Evolutionary conservation across 2,888 invertebrate genomes (phyloP).

Genomic region (Nephrotoma guestfalica): DNA sequence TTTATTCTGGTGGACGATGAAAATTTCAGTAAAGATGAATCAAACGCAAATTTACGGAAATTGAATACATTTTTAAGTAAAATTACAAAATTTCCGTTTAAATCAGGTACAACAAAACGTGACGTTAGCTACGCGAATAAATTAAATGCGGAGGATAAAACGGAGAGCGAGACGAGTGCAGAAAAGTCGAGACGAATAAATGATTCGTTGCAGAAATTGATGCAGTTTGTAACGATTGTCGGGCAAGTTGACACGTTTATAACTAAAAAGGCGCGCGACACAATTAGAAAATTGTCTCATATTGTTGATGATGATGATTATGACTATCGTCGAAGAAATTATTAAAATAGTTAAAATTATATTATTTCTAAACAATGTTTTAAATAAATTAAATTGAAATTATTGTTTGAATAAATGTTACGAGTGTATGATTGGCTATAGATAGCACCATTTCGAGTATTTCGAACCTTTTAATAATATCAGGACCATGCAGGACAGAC

Average conservation of each 20-base stretch:
- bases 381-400: too few relatives aligned
- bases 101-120: background rate
- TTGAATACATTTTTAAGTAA: background rate
- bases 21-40: background rate
- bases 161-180: conserved; percentile 12
- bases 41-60: background rate
- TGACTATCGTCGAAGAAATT: background rate
- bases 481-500: too few relatives aligned
- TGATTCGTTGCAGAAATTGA: conserved; percentile 34
- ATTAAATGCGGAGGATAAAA: background rate
- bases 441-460: too few relatives aligned
- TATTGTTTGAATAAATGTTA: too few relatives aligned
- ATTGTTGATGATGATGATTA: conserved; percentile 26
- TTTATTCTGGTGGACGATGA: background rate
- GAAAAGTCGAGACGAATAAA: conserved; percentile 30
- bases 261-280: conserved; percentile 29
- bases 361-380: too few relatives aligned
- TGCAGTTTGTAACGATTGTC: conserved; percentile 35
- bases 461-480: too few relatives aligned
- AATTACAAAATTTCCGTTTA: background rate
- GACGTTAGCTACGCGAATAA: background rate
- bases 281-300: conserved; percentile 32
- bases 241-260: conserved; percentile 37
- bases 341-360: background rate
- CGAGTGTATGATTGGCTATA: too few relatives aligned